Evolutionary conservation across 2,797 vertebrate genomes (phyloP), one percentile per base, ranked within the genome.

Genomic region (Lepidocolaptes lacrymiger): DNA sequence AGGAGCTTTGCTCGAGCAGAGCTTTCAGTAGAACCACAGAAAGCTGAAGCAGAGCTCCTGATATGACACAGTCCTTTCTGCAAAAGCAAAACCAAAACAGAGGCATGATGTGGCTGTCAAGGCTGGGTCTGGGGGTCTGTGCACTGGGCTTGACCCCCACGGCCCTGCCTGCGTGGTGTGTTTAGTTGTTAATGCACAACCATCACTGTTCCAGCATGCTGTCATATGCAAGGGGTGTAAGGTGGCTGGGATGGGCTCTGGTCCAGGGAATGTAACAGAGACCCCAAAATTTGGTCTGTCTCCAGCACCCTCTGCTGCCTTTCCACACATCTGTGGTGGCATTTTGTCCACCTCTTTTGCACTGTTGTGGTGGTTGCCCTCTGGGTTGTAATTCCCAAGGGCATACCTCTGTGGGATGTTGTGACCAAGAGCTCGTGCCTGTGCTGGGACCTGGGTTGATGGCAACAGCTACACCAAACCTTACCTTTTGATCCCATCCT

Each of bases 181-280:
- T 49, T 49, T 22, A n/a, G 56, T 30, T 26, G 61, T 46, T 44
- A 7, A 4, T 51, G 34, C 59, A 32, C 48, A 73, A 9, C 16
- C 32, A 21, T 9, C 1, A 0, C 63, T 0, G 0, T 15, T 37
- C 61, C 79, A 32, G 37, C 55, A 28, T 2, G 1, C 44, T 36
- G 51, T 36, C 10, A 4, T 12, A 6, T 30, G 34, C 39, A 12
- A 54, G 36, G 59, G 23, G 1, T 24, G n/a, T 5, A 13, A 67
- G 28, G 37, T 2, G 6, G 34, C 48, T 66, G 36, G 23, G 44
- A 24, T 0, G 0, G 14, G 24, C 64, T 88, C 39, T 52, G 46
- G 8, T 27, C 30, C 55, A 54, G 68, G 44, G 30, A 83, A 37
- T 1, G 3, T 17, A 52, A 64, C 1, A 3, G 37, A 76, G 41